These are phyloP conservation scores for Zingel zingel DNA, from an alignment of 2,113 vertebrate species.

Conservation along the genomic window DNA sequence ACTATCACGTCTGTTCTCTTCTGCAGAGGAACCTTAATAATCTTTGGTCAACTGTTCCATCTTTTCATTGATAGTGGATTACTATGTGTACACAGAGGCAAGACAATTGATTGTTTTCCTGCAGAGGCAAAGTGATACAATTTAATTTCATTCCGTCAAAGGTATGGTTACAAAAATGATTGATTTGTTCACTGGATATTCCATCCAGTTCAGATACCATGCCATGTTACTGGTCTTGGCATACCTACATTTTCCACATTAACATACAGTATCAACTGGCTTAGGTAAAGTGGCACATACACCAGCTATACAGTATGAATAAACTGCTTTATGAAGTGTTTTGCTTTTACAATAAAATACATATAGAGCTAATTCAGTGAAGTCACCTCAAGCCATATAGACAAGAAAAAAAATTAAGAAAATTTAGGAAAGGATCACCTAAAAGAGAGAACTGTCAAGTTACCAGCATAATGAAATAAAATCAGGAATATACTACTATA, in stretches of 20 bases:
- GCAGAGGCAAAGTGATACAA: slow-evolving; percentile 1
- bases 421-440: neutral
- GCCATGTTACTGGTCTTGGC: neutral
- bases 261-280: neutral
- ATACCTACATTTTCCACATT: slow-evolving; percentile 28
- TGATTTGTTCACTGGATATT: slow-evolving; percentile 33
- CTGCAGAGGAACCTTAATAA: slow-evolving; percentile 13
- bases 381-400: neutral
- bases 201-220: neutral
- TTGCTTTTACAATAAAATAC: neutral
- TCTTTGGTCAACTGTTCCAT: slow-evolving; percentile 37
- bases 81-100: slow-evolving; percentile 24
- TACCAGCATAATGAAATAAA: neutral
- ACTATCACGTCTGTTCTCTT: slow-evolving; percentile 20
- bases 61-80: slow-evolving; percentile 53
- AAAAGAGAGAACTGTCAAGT: neutral
- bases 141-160: slow-evolving; percentile 46
- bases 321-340: neutral
- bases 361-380: neutral
- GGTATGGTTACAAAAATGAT: slow-evolving; percentile 38
- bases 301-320: neutral
- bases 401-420: neutral
- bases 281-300: neutral
- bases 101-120: slow-evolving; percentile 62
- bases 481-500: neutral